Percentiles rank a stretch among this genome's conserved stretches.
Conservation (phyloP, 2,797 vertebrate species). For the Pogonophryne albipinna region DNA sequence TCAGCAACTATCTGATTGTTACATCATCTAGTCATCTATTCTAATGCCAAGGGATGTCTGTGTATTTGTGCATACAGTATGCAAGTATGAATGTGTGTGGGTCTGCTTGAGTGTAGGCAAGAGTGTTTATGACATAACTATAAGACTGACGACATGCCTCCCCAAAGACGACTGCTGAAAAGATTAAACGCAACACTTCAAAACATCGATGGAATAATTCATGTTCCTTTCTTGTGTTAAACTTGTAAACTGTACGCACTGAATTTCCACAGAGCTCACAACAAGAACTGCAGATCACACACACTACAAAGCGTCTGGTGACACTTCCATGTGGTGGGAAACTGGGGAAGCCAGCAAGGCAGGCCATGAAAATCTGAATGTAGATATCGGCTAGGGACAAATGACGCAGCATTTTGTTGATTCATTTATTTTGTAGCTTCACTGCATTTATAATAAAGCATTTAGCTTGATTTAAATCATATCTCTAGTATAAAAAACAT, state of each 20-base stretch:
- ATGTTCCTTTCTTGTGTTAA: slow-evolving; percentile 51
- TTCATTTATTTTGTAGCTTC: neutral
- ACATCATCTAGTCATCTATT: slow-evolving; percentile 10
- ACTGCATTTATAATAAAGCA: neutral
- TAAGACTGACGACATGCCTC: slow-evolving; percentile 46
- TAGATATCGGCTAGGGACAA: slow-evolving; percentile 17
- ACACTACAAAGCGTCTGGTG: slow-evolving; percentile 52
- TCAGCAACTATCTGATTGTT: slow-evolving; percentile 1
- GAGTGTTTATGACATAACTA: slow-evolving; percentile 44
- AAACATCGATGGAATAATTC: slow-evolving; percentile 62
- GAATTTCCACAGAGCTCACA: slow-evolving; percentile 55
- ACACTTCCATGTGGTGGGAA: slow-evolving; percentile 55
- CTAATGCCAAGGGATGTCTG: slow-evolving; percentile 14
- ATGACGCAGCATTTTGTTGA: slow-evolving; percentile 35
- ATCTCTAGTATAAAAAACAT: neutral
- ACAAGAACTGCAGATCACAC: slow-evolving; percentile 57
- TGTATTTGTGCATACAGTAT: slow-evolving; percentile 7
- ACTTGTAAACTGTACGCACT: slow-evolving; percentile 48
- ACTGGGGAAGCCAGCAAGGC: slow-evolving; percentile 33
- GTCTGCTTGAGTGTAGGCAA: slow-evolving; percentile 26
- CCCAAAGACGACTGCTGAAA: slow-evolving; percentile 41
- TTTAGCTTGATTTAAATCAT: neutral
- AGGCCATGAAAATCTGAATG: slow-evolving; percentile 15
- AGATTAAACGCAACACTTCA: slow-evolving; percentile 66
- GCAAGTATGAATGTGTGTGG: slow-evolving; percentile 16